These are phyloP conservation scores for Lucilia cuprina DNA, from an alignment of 1,140 invertebrate species.

Conservation along the genomic window DNA sequence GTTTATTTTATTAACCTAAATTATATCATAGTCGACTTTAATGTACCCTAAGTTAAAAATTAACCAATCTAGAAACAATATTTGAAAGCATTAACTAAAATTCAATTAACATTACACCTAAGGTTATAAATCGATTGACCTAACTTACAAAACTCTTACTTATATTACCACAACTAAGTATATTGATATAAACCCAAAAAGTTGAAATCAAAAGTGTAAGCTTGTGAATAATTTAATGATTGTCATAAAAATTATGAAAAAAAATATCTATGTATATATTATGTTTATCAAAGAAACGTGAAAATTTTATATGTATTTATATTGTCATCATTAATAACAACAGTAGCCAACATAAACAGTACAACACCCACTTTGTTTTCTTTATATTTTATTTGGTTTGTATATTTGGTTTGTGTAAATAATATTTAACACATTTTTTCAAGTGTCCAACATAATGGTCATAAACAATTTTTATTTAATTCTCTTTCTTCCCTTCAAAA, in stretches of 20 bases:
- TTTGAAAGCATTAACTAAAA: too few species aligned
- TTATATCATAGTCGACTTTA: too few species aligned
- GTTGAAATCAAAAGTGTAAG: not conserved
- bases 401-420: not conserved
- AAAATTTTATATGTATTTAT: not conserved
- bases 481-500: not conserved
- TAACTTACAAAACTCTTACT: too few species aligned
- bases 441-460: not conserved
- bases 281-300: not conserved
- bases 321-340: not conserved
- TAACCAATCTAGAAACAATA: too few species aligned
- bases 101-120: too few species aligned
- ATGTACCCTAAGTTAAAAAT: too few species aligned
- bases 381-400: too few species aligned
- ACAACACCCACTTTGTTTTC: not conserved
- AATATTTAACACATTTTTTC: not conserved
- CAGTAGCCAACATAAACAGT: not conserved
- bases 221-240: not conserved
- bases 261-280: not conserved
- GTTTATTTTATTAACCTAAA: not conserved
- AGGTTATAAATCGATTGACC: too few species aligned
- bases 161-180: too few species aligned
- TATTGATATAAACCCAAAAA: too few species aligned
- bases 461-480: not conserved
- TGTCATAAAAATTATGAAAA: not conserved